These are phyloP conservation scores for Charadrius vociferus DNA, from an alignment of 2,113 vertebrate genomes.

Conservation along the genomic window DNA sequence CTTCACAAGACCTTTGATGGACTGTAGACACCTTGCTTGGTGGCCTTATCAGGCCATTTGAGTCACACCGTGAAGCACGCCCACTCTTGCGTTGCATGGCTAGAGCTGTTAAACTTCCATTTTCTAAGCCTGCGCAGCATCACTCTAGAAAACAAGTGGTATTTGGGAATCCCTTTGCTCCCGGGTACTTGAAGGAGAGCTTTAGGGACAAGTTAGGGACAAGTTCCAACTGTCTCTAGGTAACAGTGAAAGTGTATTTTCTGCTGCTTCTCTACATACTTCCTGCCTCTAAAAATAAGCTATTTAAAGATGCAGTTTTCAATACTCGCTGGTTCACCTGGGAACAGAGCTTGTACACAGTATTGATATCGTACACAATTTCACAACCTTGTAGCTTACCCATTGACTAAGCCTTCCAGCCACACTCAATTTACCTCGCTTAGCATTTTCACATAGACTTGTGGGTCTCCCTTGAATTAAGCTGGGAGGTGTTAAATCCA, in stretches of 20 bases:
- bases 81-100: neutral
- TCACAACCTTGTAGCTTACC: neutral
- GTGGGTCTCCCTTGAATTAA: neutral
- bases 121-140: neutral
- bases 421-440: neutral
- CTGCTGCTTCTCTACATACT: neutral
- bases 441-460: neutral
- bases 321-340: neutral
- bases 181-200: neutral
- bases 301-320: neutral
- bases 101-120: neutral
- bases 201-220: neutral
- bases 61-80: rapidly evolving
- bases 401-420: neutral
- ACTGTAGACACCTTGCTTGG: rapidly evolving
- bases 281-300: conserved; percentile 36
- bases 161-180: neutral
- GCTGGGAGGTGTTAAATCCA: neutral
- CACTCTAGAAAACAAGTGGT: neutral
- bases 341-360: neutral
- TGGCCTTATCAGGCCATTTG: neutral
- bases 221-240: conserved; percentile 30
- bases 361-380: neutral
- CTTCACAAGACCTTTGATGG: neutral
- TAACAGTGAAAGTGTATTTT: conserved; percentile 22